Base-by-base conservation (phyloP, 1,140 invertebrate species). In the Cotesia vestalis region DNA sequence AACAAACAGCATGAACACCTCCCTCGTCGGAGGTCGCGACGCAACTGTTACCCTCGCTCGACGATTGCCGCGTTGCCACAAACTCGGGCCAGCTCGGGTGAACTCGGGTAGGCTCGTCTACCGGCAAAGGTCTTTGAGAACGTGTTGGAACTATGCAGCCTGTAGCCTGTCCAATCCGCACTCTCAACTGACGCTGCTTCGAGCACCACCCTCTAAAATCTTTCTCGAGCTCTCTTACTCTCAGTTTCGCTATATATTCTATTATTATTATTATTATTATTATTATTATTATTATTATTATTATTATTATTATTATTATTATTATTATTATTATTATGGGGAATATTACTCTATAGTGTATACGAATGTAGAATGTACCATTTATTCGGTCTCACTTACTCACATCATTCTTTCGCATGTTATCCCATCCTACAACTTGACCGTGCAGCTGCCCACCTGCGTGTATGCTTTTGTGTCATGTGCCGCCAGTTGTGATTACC, bases 1-100 rank as follows among this genome's bases (percentile, higher is more conserved):
- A 34, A 60, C 27, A 20, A 60, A 20, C 14, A 36, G n/a, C 62
- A 34, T 34, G 74, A 17, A 63, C 74, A 78, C 81, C 80, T 81
- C 80, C 79, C 79, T 74, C 75, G 71, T 75, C 73, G 78, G 78
- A 84, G 78, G 83, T 81, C 81, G 83, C 85, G 84, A 80, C 82
- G 81, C 79, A 79, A 85, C 85, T 86, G 81, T 80, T 80, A 79
- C 79, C 75, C 79, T 82, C 77, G 78, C 73, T 77, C 73, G 66
- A 64, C 66, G 75, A 77, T 84, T 84, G 82, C 78, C 82, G 83
- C 83, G 83, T 83, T 67, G 69, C 40, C 51, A 20, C 34, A 1
- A 27, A 38, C 66, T 71, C 74, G 79, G 55, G 3, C 3, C 5
- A 4, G 11, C 40, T 83, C 83, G 82, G 77, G 4, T 2, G 0